Evolutionary conservation across 2,797 vertebrate genomes (phyloP).

Genomic region (Ibycter americanus): DNA sequence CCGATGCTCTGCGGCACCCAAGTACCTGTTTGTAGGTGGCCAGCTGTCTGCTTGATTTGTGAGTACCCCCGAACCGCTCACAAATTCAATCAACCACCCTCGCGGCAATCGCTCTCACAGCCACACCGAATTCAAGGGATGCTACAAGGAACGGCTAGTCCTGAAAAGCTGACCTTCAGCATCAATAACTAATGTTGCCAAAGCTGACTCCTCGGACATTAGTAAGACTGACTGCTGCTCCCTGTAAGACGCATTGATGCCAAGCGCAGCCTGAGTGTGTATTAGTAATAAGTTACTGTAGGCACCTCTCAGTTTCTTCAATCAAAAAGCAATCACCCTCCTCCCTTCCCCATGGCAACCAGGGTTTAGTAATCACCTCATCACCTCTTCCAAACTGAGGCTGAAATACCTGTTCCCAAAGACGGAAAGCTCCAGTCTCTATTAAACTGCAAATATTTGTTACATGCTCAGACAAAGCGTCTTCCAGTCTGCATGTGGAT

Average conservation of each 20-base stretch:
- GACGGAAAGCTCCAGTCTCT: neutral
- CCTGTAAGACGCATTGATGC: neutral
- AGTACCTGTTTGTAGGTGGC: neutral
- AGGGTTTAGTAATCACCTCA: constrained; percentile 49
- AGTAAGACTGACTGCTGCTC: constrained; percentile 10
- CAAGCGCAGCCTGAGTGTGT: neutral
- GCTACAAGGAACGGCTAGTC: neutral
- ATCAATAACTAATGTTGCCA: neutral
- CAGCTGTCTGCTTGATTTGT: constrained; percentile 9
- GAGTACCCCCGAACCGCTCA: neutral
- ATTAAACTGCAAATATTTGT: constrained; percentile 34
- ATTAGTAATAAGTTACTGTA: constrained; percentile 21
- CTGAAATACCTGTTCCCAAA: constrained; percentile 4
- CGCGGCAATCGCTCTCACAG: neutral
- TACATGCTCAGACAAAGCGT: neutral
- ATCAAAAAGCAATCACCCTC: constrained; percentile 56
- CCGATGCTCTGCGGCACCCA: accelerated
- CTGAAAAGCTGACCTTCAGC: constrained; percentile 20
- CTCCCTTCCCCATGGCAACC: constrained; percentile 59
- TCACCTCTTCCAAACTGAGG: constrained; percentile 40
- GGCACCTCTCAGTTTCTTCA: constrained; percentile 29
- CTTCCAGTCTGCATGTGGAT: neutral
- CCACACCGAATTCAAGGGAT: neutral
- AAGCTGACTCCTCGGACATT: neutral
- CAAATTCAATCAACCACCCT: neutral